Percentiles rank a stretch among this genome's conserved stretches.
Conservation (phyloP, 1,140 invertebrate species). For the Latrodectus geometricus region DNA sequence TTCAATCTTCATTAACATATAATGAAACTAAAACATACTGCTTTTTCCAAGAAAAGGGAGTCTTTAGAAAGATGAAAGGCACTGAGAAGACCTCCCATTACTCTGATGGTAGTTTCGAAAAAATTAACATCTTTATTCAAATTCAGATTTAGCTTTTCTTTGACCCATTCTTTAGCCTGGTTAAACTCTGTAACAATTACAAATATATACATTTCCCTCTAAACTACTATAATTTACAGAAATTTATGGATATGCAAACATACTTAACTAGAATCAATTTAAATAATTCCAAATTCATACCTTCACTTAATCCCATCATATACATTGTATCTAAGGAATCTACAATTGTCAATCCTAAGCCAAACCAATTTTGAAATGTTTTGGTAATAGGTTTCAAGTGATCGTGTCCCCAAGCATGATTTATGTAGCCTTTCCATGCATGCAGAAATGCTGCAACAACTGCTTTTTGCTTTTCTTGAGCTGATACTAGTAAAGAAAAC, state of each 20-base stretch:
- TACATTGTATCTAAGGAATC: constrained; percentile 92
- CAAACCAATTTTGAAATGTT: constrained; percentile 88
- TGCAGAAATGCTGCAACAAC: constrained; percentile 88
- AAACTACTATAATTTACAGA: constrained; percentile 12
- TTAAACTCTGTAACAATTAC: constrained; percentile 79
- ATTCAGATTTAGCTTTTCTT: constrained; percentile 81
- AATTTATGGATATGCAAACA: constrained; percentile 9
- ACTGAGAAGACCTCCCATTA: constrained; percentile 87
- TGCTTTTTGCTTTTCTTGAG: constrained; percentile 82
- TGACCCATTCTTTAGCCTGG: constrained; percentile 87
- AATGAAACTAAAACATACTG: constrained; percentile 72
- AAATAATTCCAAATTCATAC: constrained; percentile 69
- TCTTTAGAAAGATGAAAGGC: constrained; percentile 90
- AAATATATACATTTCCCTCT: not conserved
- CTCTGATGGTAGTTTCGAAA: constrained; percentile 95
- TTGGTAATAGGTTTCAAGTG: constrained; percentile 89
- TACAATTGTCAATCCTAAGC: constrained; percentile 88
- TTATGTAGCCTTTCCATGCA: constrained; percentile 91
- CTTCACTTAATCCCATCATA: constrained; percentile 90
- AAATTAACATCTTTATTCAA: constrained; percentile 90
- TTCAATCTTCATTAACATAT: not conserved
- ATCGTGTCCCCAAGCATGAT: constrained; percentile 94
- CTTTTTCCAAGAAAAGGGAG: constrained; percentile 87
- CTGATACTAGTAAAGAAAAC: constrained; percentile 73
- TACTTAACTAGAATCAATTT: not conserved